Conservation (phyloP, 2,888 invertebrate species). For the Leptogaster cylindrica region DNA sequence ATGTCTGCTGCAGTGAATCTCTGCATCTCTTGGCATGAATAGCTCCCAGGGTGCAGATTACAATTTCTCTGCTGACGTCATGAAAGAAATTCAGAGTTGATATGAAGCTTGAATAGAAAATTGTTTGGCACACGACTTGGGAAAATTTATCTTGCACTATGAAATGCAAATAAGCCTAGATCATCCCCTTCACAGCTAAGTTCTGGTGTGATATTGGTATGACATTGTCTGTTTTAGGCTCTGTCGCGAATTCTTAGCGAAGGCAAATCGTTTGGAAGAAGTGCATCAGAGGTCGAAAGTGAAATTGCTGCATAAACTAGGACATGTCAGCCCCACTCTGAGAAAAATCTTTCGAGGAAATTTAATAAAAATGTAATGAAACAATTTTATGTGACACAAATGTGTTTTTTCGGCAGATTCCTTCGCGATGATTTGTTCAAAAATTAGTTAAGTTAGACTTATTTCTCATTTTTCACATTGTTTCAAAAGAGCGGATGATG, state of each 20-base stretch:
- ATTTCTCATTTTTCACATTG: too few relatives aligned
- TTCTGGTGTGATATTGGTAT: not conserved
- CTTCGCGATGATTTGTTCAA: too few relatives aligned
- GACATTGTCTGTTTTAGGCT: not conserved
- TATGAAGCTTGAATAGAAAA: slow-evolving; percentile 30
- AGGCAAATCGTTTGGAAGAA: not conserved
- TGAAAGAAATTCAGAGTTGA: slow-evolving; percentile 31
- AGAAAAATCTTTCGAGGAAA: too few relatives aligned
- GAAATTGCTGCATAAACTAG: slow-evolving; percentile 23
- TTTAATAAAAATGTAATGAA: too few relatives aligned
- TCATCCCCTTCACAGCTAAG: slow-evolving; percentile 19
- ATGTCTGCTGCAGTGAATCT: slow-evolving; percentile 41
- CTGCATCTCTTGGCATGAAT: slow-evolving; percentile 41
- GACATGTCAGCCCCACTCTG: not conserved
- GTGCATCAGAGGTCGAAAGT: slow-evolving; percentile 21
- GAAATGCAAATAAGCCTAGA: slow-evolving; percentile 38
- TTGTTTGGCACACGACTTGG: slow-evolving; percentile 35
- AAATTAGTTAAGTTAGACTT: too few relatives aligned
- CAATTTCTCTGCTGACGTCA: slow-evolving; percentile 41
- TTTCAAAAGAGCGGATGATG: too few relatives aligned
- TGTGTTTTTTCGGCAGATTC: too few relatives aligned
- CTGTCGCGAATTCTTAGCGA: not conserved
- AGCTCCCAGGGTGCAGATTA: slow-evolving; percentile 28
- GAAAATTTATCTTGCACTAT: slow-evolving; percentile 34
- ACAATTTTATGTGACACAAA: too few relatives aligned